A percentile compares a stretch with the other conserved stretches of the same genome.
Conservation (phyloP, 1,140 invertebrate species). For the Drosophila kurseongensis region DNA sequence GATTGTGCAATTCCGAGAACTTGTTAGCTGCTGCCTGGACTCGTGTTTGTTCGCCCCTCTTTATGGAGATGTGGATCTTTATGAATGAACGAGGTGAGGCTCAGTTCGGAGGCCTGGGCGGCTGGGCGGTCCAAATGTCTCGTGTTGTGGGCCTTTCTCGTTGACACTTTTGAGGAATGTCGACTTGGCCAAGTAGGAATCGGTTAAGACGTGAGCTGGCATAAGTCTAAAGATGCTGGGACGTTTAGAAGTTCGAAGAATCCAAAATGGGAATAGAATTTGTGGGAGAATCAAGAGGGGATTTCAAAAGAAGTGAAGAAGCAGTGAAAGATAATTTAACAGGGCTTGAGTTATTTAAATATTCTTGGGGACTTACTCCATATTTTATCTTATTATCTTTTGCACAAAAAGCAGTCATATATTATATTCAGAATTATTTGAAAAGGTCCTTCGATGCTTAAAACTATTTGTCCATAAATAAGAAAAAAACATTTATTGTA, state of each 20-base stretch:
- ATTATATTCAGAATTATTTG: no score
- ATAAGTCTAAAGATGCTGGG: conserved; percentile 6
- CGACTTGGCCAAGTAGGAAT: conserved; percentile 35
- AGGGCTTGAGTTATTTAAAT: background rate
- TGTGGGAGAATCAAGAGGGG: background rate
- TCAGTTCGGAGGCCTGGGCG: background rate
- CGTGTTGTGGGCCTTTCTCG: conserved; percentile 36
- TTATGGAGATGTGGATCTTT: conserved; percentile 69
- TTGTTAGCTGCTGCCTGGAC: conserved; percentile 58
- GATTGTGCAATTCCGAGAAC: conserved; percentile 66
- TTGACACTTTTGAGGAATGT: conserved; percentile 49
- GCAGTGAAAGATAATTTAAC: no score
- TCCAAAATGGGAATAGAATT: background rate
- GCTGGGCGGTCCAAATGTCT: conserved; percentile 5
- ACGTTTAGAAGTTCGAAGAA: conserved; percentile 25
- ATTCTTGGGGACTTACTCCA: background rate
- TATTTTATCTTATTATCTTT: no score
- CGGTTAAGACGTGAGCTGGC: conserved; percentile 60
- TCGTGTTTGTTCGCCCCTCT: conserved; percentile 24
- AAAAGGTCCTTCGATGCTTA: no score
- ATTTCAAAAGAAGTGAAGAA: conserved; percentile 4
- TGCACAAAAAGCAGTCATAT: no score
- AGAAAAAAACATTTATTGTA: no score
- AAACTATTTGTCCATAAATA: no score
- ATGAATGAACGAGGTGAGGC: conserved; percentile 59